These are phyloP conservation scores for Physella acuta DNA, from an alignment of 1,140 invertebrate species.

Conservation along the genomic window DNA sequence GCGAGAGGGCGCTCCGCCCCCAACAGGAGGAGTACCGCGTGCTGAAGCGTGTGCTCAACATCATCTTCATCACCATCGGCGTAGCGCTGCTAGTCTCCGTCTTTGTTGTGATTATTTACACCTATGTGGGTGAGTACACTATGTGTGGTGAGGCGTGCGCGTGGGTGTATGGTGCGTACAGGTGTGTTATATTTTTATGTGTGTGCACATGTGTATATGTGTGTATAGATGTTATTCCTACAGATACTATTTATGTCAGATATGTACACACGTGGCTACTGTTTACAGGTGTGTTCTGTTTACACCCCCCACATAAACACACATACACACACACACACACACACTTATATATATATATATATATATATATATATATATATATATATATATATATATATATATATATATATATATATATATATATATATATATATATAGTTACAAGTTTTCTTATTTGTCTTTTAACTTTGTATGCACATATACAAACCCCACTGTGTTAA, in stretches of 20 bases:
- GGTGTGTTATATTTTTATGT: conserved; percentile 29
- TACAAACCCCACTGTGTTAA: too few relatives aligned
- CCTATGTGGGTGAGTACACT: conserved; percentile 32
- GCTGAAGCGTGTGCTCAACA: conserved; percentile 37
- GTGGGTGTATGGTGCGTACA: neutral
- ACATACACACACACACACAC: neutral
- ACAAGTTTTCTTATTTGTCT: neutral
- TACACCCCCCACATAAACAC: neutral
- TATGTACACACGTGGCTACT: neutral
- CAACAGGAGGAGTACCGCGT: conserved; percentile 37
- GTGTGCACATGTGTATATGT: conserved; percentile 33
- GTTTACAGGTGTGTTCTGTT: neutral
- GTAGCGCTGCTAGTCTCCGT: conserved; percentile 35
- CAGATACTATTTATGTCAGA: neutral
- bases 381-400: conserved; percentile 4
- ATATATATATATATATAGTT: neutral
- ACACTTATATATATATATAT: neutral
- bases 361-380: conserved; percentile 5
- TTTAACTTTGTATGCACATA: neutral
- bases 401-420: neutral
- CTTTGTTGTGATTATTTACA: conserved; percentile 39
- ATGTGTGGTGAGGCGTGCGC: too few relatives aligned
- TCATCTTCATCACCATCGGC: conserved; percentile 36
- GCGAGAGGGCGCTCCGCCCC: conserved; percentile 27
- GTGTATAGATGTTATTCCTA: conserved; percentile 24